Conservation (phyloP, 2,888 invertebrate species). For the Microctonus aethiopoides region DNA sequence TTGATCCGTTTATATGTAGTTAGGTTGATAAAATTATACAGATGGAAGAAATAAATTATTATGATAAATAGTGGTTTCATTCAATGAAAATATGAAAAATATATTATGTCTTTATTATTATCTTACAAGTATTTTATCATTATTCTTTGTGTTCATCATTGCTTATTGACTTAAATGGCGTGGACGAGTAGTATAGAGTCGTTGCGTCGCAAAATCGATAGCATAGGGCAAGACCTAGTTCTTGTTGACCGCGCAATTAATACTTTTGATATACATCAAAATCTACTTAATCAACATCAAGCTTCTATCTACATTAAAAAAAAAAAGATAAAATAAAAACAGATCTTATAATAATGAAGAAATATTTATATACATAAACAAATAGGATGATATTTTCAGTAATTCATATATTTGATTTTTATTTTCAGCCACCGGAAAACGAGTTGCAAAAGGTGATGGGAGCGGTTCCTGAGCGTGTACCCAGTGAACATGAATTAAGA, state of each 20-base stretch:
- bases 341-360: not conserved
- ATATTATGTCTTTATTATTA: not conserved
- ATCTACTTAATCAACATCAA: not conserved
- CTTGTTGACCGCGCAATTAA: constrained; percentile 16
- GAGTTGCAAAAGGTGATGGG: constrained; percentile 84
- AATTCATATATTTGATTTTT: not conserved
- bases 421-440: constrained; percentile 89
- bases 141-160: not conserved
- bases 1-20: not conserved
- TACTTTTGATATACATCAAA: not conserved
- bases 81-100: not conserved
- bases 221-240: constrained; percentile 23
- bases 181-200: constrained; percentile 1
- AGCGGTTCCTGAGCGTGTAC: constrained; percentile 76
- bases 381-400: not conserved
- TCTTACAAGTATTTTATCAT: not conserved
- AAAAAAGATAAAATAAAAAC: not conserved
- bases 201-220: constrained; percentile 24
- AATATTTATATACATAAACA: too few species aligned
- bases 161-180: constrained; percentile 3
- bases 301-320: not conserved
- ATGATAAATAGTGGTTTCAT: not conserved
- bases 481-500: constrained; percentile 94
- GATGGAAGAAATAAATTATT: not conserved
- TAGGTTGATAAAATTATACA: not conserved